Conservation (phyloP, 1,140 invertebrate species). For the Odontomachus brunneus region DNA sequence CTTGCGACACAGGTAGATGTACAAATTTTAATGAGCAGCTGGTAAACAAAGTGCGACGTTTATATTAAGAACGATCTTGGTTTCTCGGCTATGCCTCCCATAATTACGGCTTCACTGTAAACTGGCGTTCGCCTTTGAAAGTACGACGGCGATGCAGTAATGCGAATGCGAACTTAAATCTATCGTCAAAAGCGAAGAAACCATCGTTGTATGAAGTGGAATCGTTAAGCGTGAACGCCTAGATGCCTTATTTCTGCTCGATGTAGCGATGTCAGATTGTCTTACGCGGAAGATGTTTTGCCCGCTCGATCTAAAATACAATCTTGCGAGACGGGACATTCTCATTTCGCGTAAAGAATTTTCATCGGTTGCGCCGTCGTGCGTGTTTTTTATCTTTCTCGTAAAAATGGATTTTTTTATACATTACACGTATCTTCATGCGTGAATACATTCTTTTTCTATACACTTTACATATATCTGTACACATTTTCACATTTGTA, state of each 20-base stretch:
- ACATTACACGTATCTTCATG: background rate
- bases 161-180: background rate
- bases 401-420: background rate
- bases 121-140: background rate
- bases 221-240: background rate
- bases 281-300: background rate
- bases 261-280: background rate
- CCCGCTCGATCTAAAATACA: background rate
- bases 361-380: background rate
- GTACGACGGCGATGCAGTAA: conserved; percentile 3
- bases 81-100: background rate
- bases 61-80: conserved; percentile 8
- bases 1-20: background rate
- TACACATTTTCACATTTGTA: background rate
- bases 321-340: conserved; percentile 1
- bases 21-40: conserved; percentile 14
- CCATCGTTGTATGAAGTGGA: background rate
- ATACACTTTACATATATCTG: background rate
- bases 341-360: background rate
- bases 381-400: background rate
- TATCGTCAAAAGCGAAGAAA: background rate
- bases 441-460: background rate
- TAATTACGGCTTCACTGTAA: background rate
- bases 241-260: background rate
- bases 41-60: background rate